These are phyloP conservation scores for Pyrgus malvae DNA, from an alignment of 2,888 invertebrate species.

Conservation along the genomic window DNA sequence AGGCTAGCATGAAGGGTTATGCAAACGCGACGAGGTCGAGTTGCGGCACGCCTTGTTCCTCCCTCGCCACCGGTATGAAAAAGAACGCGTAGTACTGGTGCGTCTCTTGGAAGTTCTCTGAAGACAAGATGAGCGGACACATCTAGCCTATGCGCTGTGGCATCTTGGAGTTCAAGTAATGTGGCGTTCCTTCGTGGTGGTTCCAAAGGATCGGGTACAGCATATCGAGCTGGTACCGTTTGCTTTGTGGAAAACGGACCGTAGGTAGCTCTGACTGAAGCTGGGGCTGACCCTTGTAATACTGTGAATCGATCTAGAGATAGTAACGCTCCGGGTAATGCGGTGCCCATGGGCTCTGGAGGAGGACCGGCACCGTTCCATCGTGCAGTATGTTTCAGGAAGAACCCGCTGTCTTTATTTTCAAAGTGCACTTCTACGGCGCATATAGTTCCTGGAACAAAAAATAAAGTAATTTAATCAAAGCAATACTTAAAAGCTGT, in stretches of 20 bases:
- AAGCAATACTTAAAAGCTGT: slow-evolving; percentile 42
- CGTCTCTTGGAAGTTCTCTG: slow-evolving; percentile 91
- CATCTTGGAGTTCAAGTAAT: slow-evolving; percentile 81
- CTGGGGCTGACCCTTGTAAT: slow-evolving; percentile 94
- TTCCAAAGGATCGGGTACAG: slow-evolving; percentile 92
- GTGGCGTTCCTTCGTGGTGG: slow-evolving; percentile 82
- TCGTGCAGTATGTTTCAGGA: slow-evolving; percentile 90
- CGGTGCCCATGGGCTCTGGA: slow-evolving; percentile 70
- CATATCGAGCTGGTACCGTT: slow-evolving; percentile 94
- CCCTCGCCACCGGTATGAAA: slow-evolving; percentile 95
- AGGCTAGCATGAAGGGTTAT: slow-evolving; percentile 89
- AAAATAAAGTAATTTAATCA: slow-evolving; percentile 39
- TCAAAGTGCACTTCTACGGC: slow-evolving; percentile 95
- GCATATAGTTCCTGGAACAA: slow-evolving; percentile 84
- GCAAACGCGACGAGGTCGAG: slow-evolving; percentile 88
- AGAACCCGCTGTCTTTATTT: slow-evolving; percentile 95
- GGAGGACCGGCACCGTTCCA: slow-evolving; percentile 83
- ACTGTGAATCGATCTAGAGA: slow-evolving; percentile 95
- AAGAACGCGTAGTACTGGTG: slow-evolving; percentile 94
- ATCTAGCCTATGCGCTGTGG: slow-evolving; percentile 89
- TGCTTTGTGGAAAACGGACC: slow-evolving; percentile 98
- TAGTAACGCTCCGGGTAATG: slow-evolving; percentile 85
- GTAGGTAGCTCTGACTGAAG: slow-evolving; percentile 94
- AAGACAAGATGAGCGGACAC: slow-evolving; percentile 97
- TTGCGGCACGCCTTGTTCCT: slow-evolving; percentile 87